Evolutionary conservation across 64 coral and sea anemone genomes (phyloP).

Genomic region (Hydrozoanthus tunicans): DNA sequence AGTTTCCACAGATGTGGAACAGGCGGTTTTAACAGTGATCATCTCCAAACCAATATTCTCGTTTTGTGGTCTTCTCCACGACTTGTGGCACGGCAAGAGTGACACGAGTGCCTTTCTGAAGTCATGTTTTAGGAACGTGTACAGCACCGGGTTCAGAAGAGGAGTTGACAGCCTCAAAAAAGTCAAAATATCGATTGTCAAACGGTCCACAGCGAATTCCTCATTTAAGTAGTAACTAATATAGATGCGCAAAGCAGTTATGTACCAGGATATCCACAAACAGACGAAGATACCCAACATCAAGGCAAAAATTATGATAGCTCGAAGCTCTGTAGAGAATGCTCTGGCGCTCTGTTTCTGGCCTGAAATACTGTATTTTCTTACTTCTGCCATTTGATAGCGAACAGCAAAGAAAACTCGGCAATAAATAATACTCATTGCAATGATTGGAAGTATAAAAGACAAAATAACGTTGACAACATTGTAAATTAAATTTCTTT

Average conservation of each 20-base stretch:
- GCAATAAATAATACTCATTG: slow-evolving; percentile 72
- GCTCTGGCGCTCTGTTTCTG: slow-evolving; percentile 7
- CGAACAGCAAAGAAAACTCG: slow-evolving; percentile 83
- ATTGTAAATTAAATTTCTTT: slow-evolving; percentile 80
- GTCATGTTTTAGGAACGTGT: slow-evolving; percentile 48
- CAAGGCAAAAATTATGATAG: slow-evolving; percentile 27
- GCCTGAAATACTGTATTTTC: slow-evolving; percentile 50
- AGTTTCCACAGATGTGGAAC: slow-evolving; percentile 7
- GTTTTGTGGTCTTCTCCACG: not conserved
- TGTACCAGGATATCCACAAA: slow-evolving; percentile 48
- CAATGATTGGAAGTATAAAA: slow-evolving; percentile 63
- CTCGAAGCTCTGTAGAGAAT: slow-evolving; percentile 24
- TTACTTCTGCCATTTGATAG: slow-evolving; percentile 64
- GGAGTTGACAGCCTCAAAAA: slow-evolving; percentile 41
- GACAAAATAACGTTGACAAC: slow-evolving; percentile 59
- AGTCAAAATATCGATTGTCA: not conserved
- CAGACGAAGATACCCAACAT: slow-evolving; percentile 42
- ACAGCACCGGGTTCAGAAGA: slow-evolving; percentile 32
- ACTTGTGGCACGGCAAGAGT: not conserved
- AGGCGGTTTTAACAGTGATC: not conserved
- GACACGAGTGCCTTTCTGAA: slow-evolving; percentile 21
- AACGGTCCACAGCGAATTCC: not conserved
- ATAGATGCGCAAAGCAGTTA: slow-evolving; percentile 3
- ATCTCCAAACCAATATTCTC: slow-evolving; percentile 19
- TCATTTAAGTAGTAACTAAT: slow-evolving; percentile 26